Base-by-base conservation (phyloP, 2,888 invertebrate genomes). In the Trissolcus japonicus region DNA sequence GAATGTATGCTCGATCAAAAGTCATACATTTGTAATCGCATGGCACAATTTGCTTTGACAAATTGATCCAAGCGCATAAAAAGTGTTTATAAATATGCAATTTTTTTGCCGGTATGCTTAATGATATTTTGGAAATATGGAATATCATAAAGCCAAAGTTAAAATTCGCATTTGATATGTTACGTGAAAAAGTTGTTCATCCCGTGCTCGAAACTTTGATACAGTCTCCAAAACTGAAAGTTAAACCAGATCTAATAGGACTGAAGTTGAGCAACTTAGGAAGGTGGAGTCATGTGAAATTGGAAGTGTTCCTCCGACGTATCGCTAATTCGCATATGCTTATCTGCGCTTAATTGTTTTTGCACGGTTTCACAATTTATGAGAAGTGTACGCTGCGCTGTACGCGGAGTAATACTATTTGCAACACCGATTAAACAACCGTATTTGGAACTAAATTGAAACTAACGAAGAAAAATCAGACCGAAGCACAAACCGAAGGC, bases 301-400 rank as follows among this genome's bases (percentile, higher is more conserved):
- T 53, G 57, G 21, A 56, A 66, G 25, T 56, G 48, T 48, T 66
- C 40, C 67, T 6, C 19, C 3, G 21, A 11, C 54, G 67, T 54
- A 59, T 54, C 60, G 43, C 46, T 68, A 60, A 53, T 60, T 68
- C 60, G 35, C 54, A 29, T 35, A 68, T 16, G 68, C 40, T 53
- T 61, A 61, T 68, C 61, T 68, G 55, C 25, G 60, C n/a, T 55
- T 68, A 61, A 68, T 61, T 61, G 68, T 68, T 68, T 68, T 55
- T 21, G 53, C 67, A 66, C n/a, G 61, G 19, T 11, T 53, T 41
- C 6, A 19, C 21, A n/a, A 50, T 35, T 11, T 35, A 50, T 17
- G 35, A 25, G 46, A 13, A 17, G 17, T 43, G 35, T 17, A 35
- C 11, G 35, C 7, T 9, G 35, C 2, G 35, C 35, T 35, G 9